phyloP scores from a whole-genome alignment of 2,888 invertebrate genomes.

The Andrena fulva region DNA sequence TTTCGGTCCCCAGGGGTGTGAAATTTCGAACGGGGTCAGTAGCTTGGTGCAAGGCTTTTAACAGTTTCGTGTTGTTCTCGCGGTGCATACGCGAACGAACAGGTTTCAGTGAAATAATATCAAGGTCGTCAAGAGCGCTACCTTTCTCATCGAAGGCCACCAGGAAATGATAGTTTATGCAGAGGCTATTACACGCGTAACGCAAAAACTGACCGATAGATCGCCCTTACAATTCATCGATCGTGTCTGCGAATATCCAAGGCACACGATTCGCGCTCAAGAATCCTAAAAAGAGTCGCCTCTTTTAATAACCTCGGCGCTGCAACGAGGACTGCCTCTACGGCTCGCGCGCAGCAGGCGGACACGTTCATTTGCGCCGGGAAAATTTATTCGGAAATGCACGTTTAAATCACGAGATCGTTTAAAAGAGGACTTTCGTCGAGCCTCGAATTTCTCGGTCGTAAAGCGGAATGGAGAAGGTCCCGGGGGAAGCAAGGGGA shows the following conservation, averaged over 20 bases:
- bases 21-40: conserved; percentile 31
- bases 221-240: conserved; percentile 20
- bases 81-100: conserved; percentile 37
- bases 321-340: conserved; percentile 32
- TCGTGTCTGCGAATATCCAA: not conserved
- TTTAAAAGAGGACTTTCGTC: not conserved
- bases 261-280: conserved; percentile 15
- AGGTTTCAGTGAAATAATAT: conserved; percentile 69
- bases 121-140: conserved; percentile 64
- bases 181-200: conserved; percentile 38
- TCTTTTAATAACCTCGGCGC: conserved; percentile 62
- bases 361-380: not conserved
- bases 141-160: conserved; percentile 70
- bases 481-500: not conserved
- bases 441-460: not conserved
- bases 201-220: conserved; percentile 37
- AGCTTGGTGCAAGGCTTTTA: not conserved
- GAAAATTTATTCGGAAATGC: not conserved
- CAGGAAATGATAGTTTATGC: conserved; percentile 67
- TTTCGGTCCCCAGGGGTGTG: not conserved
- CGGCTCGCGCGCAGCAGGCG: not conserved
- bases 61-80: conserved; percentile 39
- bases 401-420: not conserved
- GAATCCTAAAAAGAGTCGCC: conserved; percentile 52
- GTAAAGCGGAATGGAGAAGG: conserved; percentile 1